phyloP scores from a whole-genome alignment of 2,113 vertebrate species.

The Lepus americanus region DNA sequence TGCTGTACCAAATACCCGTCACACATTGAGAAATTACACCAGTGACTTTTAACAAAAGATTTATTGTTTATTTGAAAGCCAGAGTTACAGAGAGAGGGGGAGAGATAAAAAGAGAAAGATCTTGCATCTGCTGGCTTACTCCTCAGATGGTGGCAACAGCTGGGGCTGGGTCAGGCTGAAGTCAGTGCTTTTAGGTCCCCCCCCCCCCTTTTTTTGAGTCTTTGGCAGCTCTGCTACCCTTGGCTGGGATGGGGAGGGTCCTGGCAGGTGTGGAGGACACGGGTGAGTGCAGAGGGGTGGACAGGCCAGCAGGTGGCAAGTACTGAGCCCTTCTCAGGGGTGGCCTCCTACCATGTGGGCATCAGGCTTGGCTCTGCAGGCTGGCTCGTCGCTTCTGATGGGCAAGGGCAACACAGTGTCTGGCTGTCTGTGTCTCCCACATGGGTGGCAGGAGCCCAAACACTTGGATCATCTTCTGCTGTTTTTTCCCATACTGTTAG shows the following conservation, averaged over 20 bases:
- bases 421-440: conserved; percentile 73
- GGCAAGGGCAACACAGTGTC: conserved; percentile 85
- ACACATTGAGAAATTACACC: neutral
- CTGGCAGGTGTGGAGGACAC: conserved; percentile 51
- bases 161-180: too few species aligned
- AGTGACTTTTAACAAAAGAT: neutral
- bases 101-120: too few species aligned
- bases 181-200: too few species aligned
- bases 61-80: too few species aligned
- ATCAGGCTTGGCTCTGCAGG: conserved; percentile 92
- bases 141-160: too few species aligned
- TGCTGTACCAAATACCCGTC: too few species aligned
- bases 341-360: conserved; percentile 95
- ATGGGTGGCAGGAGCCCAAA: too few species aligned
- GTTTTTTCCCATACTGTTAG: too few species aligned
- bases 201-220: conserved; percentile 59
- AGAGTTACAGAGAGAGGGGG: too few species aligned
- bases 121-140: too few species aligned
- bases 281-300: conserved; percentile 70
- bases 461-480: too few species aligned
- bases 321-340: conserved; percentile 78
- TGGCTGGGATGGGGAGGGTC: conserved; percentile 75
- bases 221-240: conserved; percentile 80
- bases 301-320: conserved; percentile 78
- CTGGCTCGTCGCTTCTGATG: conserved; percentile 89